phyloP scores from a whole-genome alignment of 2,888 invertebrate species.

The Agonopterix heracliana region DNA sequence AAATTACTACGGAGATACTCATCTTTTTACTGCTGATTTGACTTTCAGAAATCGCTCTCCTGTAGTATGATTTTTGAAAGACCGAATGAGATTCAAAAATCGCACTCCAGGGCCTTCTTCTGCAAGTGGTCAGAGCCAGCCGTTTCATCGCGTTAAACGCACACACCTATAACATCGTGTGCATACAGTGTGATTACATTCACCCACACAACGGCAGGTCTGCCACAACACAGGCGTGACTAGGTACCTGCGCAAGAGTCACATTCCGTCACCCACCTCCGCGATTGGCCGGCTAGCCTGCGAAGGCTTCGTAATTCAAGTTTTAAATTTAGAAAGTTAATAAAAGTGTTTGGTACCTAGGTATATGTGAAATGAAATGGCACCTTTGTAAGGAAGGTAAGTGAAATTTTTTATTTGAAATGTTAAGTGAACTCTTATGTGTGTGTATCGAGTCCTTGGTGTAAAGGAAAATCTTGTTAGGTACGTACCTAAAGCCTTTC shows the following conservation, averaged over 20 bases:
- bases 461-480: slow-evolving; percentile 13
- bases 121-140: too few relatives aligned
- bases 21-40: too few relatives aligned
- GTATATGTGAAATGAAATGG: slow-evolving; percentile 31
- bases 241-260: slow-evolving; percentile 68
- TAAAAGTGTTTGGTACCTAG: slow-evolving; percentile 26
- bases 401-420: not conserved
- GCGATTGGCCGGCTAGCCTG: slow-evolving; percentile 58
- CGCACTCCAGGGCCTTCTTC: too few relatives aligned
- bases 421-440: not conserved
- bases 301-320: slow-evolving; percentile 50
- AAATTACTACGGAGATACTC: too few relatives aligned
- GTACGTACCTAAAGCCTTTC: slow-evolving; percentile 7
- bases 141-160: not conserved
- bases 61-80: too few relatives aligned
- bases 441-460: slow-evolving; percentile 8
- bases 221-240: slow-evolving; percentile 30
- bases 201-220: slow-evolving; percentile 36
- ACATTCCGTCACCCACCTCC: slow-evolving; percentile 66
- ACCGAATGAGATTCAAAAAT: too few relatives aligned
- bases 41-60: too few relatives aligned
- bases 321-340: slow-evolving; percentile 59
- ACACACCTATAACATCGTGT: slow-evolving; percentile 10
- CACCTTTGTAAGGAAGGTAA: slow-evolving; percentile 25
- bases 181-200: slow-evolving; percentile 45